phyloP scores from a whole-genome alignment of 2,888 invertebrate genomes.

The Encarsia formosa region DNA sequence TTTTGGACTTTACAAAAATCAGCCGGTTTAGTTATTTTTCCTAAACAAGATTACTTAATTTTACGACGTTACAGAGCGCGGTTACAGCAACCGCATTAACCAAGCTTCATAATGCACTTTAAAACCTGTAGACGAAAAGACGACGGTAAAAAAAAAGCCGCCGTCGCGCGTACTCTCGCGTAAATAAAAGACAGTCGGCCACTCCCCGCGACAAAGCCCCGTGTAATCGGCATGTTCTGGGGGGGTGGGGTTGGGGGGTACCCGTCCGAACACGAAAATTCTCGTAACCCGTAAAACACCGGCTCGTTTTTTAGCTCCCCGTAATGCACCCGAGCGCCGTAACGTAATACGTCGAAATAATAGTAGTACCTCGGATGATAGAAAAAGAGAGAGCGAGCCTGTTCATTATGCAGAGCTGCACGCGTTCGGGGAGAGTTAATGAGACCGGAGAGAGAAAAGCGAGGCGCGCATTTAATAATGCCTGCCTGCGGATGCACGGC shows the following conservation, averaged over 20 bases:
- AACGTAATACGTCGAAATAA: constrained; percentile 47
- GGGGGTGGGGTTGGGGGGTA: no score
- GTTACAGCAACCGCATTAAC: no score
- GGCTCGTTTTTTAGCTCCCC: constrained; percentile 19
- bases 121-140: no score
- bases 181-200: no score
- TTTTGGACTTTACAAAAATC: no score
- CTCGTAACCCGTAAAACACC: neutral
- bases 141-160: no score
- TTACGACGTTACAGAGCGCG: no score
- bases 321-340: constrained; percentile 44
- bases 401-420: constrained; percentile 48
- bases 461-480: constrained; percentile 50
- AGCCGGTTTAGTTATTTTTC: no score
- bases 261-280: constrained; percentile 6
- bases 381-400: constrained; percentile 30
- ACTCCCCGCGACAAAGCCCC: constrained; percentile 4
- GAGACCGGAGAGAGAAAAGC: constrained; percentile 49
- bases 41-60: no score
- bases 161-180: no score
- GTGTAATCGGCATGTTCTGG: constrained; percentile 22
- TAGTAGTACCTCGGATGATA: constrained; percentile 36
- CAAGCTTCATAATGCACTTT: no score
- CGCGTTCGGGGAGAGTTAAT: constrained; percentile 41
- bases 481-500: no score